These are phyloP conservation scores for Bugula neritina DNA, from an alignment of 2,888 invertebrate genomes.

Conservation along the genomic window DNA sequence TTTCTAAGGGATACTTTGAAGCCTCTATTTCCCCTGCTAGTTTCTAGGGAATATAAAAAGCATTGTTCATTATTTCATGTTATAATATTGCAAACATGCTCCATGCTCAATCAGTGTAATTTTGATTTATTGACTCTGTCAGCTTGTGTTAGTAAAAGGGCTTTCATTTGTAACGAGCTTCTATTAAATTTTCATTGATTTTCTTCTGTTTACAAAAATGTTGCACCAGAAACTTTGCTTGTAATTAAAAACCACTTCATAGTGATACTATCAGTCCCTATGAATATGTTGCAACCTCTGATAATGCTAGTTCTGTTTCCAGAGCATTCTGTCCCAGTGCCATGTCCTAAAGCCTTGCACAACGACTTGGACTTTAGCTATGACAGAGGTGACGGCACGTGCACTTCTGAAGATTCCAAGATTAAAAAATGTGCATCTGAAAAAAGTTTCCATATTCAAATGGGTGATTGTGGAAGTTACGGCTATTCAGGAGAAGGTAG, in stretches of 20 bases:
- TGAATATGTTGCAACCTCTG: not conserved
- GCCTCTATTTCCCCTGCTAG: too few relatives aligned
- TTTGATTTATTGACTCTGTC: not conserved
- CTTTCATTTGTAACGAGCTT: too few relatives aligned
- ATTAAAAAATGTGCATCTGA: not conserved
- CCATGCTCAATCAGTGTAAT: too few relatives aligned
- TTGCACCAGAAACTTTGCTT: not conserved
- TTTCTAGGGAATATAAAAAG: too few relatives aligned
- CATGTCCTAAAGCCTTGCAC: not conserved
- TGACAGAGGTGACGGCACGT: not conserved
- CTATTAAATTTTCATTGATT: not conserved
- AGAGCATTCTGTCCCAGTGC: not conserved
- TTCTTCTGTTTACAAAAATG: too few relatives aligned
- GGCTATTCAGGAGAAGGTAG: not conserved
- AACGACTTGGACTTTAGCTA: not conserved
- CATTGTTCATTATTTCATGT: too few relatives aligned
- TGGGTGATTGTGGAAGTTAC: not conserved
- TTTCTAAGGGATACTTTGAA: too few relatives aligned
- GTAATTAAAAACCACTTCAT: not conserved
- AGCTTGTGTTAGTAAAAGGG: too few relatives aligned
- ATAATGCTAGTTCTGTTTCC: not conserved
- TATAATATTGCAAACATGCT: too few relatives aligned
- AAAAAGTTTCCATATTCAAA: not conserved
- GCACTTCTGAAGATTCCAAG: not conserved
- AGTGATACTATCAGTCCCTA: too few relatives aligned